Base-by-base conservation (phyloP, 2,113 vertebrate species). In the Ondatra zibethicus region DNA sequence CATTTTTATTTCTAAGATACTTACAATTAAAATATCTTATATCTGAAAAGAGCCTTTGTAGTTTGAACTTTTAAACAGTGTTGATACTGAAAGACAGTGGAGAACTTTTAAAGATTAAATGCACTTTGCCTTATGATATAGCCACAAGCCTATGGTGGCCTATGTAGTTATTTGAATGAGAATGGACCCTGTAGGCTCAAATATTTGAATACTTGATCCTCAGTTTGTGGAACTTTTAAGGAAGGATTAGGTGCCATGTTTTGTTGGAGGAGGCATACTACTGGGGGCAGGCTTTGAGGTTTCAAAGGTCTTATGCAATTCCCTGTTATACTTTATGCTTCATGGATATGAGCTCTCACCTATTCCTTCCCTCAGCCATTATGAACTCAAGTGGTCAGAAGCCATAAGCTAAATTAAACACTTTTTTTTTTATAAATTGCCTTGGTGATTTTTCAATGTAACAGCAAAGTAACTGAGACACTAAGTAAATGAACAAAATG, bases 401-500 rank as follows among this genome's bases (percentile, higher is more conserved):
- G n/a, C 52, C 52, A 58, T n/a, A 81, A 36, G 21, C 52, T 36
- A 81, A 58, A 81, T 58, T 81, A 81, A 58, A 58, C 33, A n/a
- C 19, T n/a, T 52, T 25, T 21, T 25, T 21, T n/a, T n/a, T 36
- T 81, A 81, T 58, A 81, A 58, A 36, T 81, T 25, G 33, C 33
- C 33, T 81, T 14, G 52, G 19, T 58, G 21, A n/a, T n/a, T 81
- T 81, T 25, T 81, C 52, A 58, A n/a, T 81, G 19, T 36, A 81
- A 58, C 36, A n/a, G 52, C 23, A 58, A 81, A 25, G 5, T 58
- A 55, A 36, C 9, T 36, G 77, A 81, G 21, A 25, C 4, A 58
- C 39, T 89, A 89, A 11, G n/a, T 52, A 78, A 96, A 45, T 82
- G 39, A 85, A 90, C 36, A 94, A 65, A 80, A 14, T 92, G 84